Percentiles rank a stretch among this genome's conserved stretches.
These are phyloP conservation scores for Coelinius sp. DNA, from an alignment of 2,888 invertebrate genomes.

Conservation along the genomic window DNA sequence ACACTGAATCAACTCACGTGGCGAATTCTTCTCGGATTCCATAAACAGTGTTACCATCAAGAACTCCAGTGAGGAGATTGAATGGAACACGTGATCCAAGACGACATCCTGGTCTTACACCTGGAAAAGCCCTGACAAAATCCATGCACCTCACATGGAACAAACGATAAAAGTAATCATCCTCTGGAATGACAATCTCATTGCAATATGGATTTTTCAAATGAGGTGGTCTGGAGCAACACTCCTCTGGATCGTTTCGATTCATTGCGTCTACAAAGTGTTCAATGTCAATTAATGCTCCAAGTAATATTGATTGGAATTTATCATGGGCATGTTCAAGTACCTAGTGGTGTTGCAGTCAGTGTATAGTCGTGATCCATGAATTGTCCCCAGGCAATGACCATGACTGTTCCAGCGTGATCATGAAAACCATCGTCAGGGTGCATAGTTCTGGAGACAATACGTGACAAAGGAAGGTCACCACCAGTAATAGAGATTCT, in stretches of 20 bases:
- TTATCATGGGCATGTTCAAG: slow-evolving; percentile 48
- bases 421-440: slow-evolving; percentile 94
- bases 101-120: slow-evolving; percentile 88
- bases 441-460: slow-evolving; percentile 92
- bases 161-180: slow-evolving; percentile 91
- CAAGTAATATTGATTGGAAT: neutral
- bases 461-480: slow-evolving; percentile 84
- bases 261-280: slow-evolving; percentile 80
- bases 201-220: slow-evolving; percentile 92
- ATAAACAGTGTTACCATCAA: slow-evolving; percentile 93
- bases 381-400: slow-evolving; percentile 95
- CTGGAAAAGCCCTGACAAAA: slow-evolving; percentile 91
- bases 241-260: slow-evolving; percentile 92
- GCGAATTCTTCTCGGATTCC: slow-evolving; percentile 87
- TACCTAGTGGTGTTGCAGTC: slow-evolving; percentile 90
- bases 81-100: slow-evolving; percentile 88
- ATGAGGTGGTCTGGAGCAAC: slow-evolving; percentile 86
- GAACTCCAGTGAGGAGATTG: slow-evolving; percentile 87
- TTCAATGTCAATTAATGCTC: neutral
- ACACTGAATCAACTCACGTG: slow-evolving; percentile 74
- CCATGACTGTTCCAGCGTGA: slow-evolving; percentile 93
- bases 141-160: slow-evolving; percentile 90
- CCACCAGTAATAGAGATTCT: slow-evolving; percentile 84
- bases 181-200: slow-evolving; percentile 89
- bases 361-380: slow-evolving; percentile 95